Evolutionary conservation across 2,113 vertebrate genomes (phyloP), one percentile per base, ranked within the genome.

Genomic region (Cichladusa arquata): DNA sequence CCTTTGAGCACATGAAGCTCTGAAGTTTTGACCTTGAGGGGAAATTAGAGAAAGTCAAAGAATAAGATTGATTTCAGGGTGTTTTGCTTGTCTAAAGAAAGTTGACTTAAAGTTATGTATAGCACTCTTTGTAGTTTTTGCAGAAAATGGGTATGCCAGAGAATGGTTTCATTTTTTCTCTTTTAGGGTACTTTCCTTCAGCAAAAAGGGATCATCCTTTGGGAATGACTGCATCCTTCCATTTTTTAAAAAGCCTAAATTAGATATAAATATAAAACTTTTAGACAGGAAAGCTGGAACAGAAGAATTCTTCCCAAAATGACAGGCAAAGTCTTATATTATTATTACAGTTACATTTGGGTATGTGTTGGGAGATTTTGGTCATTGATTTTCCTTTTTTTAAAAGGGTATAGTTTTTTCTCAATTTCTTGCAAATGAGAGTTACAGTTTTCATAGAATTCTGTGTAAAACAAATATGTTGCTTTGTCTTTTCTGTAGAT

Each of bases 1-100:
- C n/a, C 31, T 65, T 23, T 0, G 1, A 57, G 31, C 18, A 57
- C 14, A 12, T 0, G 1, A 50, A 33, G 5, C 33, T 38, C 65
- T 1, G 1, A 80, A 77, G 53, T 1, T 24, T 70, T 44, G 25
- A 48, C 25, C 15, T 28, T 36, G 44, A 38, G 19, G 8, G 8
- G 5, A 33, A 33, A 56, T 42, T 42, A 34, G 10, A 71, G 38
- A 69, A 64, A 70, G 20, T 51, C 33, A 71, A 76, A 80, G 1
- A 62, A 44, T 6, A 58, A 23, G 19, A 44, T 16, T 77, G 29
- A 31, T 79, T 51, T 88, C 31, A 20, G 34, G 28, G 3, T 81
- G 19, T 69, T 82, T 69, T 82, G 9, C 5, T 88, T 80, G 8
- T 42, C 31, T 58, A 54, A 67, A 67, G 57, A 62, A 79, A 67